Base-by-base conservation (phyloP, 2,113 vertebrate genomes). In the Lophius piscatorius region DNA sequence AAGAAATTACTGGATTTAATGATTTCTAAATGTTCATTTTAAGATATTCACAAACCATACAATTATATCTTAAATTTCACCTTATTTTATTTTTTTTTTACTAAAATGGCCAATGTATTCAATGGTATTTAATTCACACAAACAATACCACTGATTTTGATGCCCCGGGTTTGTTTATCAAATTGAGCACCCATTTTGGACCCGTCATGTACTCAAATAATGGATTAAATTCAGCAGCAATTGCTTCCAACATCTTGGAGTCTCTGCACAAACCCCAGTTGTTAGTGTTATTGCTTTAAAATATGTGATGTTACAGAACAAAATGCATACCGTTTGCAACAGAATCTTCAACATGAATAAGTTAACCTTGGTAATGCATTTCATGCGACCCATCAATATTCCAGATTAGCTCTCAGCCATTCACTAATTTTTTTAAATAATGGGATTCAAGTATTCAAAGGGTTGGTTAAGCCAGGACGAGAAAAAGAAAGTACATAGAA, bases 121-220 rank as follows among this genome's bases (percentile, higher is more conserved):
- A n/a, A n/a, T 3, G 3, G 49, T 7, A 18, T 33, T 51, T 21
- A 24, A 12, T 52, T 52, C 40, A 3, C 12, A 29, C 21, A 22
- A 60, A 55, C 62, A 42, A 51, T 54, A 58, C 22, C 33, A 65
- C 21, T 44, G 26, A 71, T 49, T 57, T 49, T n/a, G 10, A 33
- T 45, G 16, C n/a, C 33, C 5, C 0, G 2, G 33, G 14, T 48
- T 52, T 47, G 7, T 66, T 38, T 28, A 36, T 33, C 21, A n/a
- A n/a, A n/a, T n/a, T n/a, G n/a, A 45, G 13, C 31, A 51, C 36
- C 47, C 21, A 26, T 18, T 46, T 16, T 28, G 24, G 44, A 34
- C 20, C n/a, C n/a, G n/a, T n/a, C n/a, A n/a, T n/a, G n/a, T n/a
- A n/a, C n/a, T n/a, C n/a, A n/a, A n/a, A n/a, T n/a, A n/a, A n/a